Evolutionary conservation across 2,113 vertebrate species (phyloP), one percentile per base, ranked within the genome.

Genomic region (Coregonus clupeaformis): DNA sequence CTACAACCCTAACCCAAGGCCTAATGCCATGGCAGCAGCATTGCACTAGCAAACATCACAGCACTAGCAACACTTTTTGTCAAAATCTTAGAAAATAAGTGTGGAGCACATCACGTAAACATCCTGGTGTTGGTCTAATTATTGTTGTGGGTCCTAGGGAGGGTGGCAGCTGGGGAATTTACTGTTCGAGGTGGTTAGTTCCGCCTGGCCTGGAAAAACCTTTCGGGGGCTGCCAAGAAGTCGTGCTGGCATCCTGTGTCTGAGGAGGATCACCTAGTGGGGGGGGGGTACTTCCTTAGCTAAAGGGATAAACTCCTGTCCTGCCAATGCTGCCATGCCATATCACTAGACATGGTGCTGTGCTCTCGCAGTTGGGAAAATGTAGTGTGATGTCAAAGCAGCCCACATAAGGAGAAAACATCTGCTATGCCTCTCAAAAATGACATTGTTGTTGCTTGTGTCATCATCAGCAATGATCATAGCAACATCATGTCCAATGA

Each of bases 161-260:
- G 49, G 49, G 84, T 77, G 82, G 74, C 76, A 80, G 87, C 82
- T 74, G 74, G 82, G 83, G 77, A 88, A 82, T 88, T 83, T 79
- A 83, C 80, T 24, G 71, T 73, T 72, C 62, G 73, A 79, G 84
- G 80, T 80, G 83, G 85, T 88, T 87, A 87, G 87, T 85, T 88
- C 82, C 85, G 84, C 85, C 87, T 79, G 67, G 71, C 83, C 47
- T 74, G 74, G 71, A 80, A 52, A n/a, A 5, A 64, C 36, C 69
- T 75, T 78, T 77, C 74, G 75, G 18, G 7, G 57, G 66, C 72
- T 81, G 85, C 79, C 82, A 87, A 72, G 79, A 87, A 72, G 80
- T 84, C 59, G 55, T 60, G 73, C 1, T 11, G 66, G 81, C 72
- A 69, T 68, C 74, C 65, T 68, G 84, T 67, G 74, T 80, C 70